Evolutionary conservation across 2,888 invertebrate genomes (phyloP).

Genomic region (Syrista parreyssii): DNA sequence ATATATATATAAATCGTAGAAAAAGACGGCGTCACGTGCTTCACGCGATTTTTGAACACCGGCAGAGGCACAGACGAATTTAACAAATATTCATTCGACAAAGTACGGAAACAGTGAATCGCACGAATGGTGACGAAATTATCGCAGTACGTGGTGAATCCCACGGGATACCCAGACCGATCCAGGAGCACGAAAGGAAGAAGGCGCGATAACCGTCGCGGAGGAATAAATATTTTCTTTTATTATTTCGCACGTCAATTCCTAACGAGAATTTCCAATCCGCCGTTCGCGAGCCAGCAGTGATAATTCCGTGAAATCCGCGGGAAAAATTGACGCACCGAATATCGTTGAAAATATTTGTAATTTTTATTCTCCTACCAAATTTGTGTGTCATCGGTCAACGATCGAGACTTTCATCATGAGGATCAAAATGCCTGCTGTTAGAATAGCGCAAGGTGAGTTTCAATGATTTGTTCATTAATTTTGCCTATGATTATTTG

Average conservation of each 20-base stretch:
- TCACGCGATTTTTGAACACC: not conserved
- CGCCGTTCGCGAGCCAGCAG: not conserved
- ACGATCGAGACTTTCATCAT: constrained; percentile 73
- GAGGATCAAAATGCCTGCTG: constrained; percentile 98
- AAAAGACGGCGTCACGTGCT: not conserved
- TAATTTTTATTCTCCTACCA: not conserved
- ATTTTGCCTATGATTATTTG: too few relatives aligned
- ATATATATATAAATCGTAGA: not conserved
- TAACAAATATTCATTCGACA: not conserved
- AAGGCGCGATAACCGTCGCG: constrained; percentile 1
- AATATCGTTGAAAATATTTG: not conserved
- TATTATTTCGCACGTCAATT: not conserved
- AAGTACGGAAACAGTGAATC: not conserved
- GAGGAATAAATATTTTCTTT: constrained; percentile 2
- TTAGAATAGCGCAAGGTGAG: constrained; percentile 96
- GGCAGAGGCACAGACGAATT: not conserved
- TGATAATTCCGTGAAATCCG: not conserved
- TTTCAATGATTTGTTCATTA: constrained; percentile 33
- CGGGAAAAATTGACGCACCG: not conserved
- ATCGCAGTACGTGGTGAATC: constrained; percentile 17
- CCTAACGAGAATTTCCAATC: not conserved
- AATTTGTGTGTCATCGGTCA: constrained; percentile 29
- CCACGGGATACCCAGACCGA: not conserved
- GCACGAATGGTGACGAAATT: constrained; percentile 20
- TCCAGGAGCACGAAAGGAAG: constrained; percentile 11